Evolutionary conservation across 2,888 invertebrate species (phyloP).

Genomic region (Ecliptopera silaceata): DNA sequence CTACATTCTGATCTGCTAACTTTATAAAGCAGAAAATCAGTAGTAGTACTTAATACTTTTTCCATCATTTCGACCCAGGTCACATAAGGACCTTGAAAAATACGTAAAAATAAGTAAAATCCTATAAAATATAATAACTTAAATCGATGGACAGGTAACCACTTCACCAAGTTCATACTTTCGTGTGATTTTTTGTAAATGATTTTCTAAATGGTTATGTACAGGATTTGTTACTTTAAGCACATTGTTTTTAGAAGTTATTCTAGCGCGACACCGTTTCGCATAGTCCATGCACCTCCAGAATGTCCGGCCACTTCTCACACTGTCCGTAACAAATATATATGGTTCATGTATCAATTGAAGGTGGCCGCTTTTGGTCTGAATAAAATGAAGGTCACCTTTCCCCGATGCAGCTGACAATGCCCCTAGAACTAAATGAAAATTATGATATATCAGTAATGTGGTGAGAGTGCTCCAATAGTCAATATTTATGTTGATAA

Average conservation of each 20-base stretch:
- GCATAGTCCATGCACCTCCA: slow-evolving; percentile 81
- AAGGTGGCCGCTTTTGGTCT: slow-evolving; percentile 77
- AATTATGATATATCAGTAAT: slow-evolving; percentile 13
- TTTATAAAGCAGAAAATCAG: too few species aligned
- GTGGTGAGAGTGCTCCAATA: background rate
- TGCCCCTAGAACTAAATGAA: slow-evolving; percentile 62
- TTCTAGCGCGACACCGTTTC: slow-evolving; percentile 75
- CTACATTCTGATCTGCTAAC: too few species aligned
- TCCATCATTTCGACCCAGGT: too few species aligned
- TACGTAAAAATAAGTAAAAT: too few species aligned
- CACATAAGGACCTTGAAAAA: too few species aligned
- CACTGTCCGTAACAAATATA: slow-evolving; percentile 78
- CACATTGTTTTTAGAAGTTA: slow-evolving; percentile 76
- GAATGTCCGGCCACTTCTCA: slow-evolving; percentile 76
- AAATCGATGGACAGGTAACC: slow-evolving; percentile 73
- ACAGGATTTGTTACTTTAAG: slow-evolving; percentile 74
- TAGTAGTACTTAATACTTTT: too few species aligned
- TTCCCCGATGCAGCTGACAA: slow-evolving; percentile 57
- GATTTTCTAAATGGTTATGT: slow-evolving; percentile 72
- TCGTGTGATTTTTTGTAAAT: slow-evolving; percentile 68
- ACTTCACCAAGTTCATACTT: slow-evolving; percentile 77
- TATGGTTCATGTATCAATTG: slow-evolving; percentile 77
- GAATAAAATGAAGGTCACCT: slow-evolving; percentile 76
- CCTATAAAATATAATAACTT: slow-evolving; percentile 15
- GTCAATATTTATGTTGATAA: too few species aligned